phyloP scores from a whole-genome alignment of 2,113 vertebrate genomes.

The Megaceryle torquata region DNA sequence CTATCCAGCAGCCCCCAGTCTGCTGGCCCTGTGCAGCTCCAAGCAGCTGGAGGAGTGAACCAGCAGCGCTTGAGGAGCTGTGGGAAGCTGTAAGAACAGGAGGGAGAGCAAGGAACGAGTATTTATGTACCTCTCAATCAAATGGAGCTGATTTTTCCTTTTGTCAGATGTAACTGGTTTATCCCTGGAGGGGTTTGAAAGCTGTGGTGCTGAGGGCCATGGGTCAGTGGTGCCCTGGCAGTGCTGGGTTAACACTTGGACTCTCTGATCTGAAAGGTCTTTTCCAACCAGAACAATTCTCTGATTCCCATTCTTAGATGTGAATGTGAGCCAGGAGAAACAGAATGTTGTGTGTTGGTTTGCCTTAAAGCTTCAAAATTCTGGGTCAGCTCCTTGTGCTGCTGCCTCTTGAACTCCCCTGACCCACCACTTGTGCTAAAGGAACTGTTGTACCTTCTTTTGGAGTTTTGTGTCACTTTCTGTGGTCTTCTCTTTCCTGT shows the following conservation, averaged over 20 bases:
- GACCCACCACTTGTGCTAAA: not conserved
- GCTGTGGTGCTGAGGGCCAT: not conserved
- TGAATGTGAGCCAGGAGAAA: not conserved
- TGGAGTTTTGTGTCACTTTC: not conserved
- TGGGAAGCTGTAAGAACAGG: not conserved
- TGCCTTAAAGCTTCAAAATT: not conserved
- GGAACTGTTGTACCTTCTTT: not conserved
- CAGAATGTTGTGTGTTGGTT: not conserved
- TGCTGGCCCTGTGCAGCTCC: fast-evolving
- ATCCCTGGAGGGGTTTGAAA: not conserved
- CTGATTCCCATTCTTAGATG: not conserved
- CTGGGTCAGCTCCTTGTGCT: not conserved
- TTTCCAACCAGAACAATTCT: not conserved
- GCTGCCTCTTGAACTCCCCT: not conserved
- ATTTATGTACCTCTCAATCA: not conserved
- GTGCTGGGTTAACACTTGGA: not conserved
- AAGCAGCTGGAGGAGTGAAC: not conserved
- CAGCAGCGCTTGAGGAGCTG: not conserved
- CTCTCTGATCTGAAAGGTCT: not conserved
- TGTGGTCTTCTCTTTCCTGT: fast-evolving
- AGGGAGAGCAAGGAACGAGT: not conserved
- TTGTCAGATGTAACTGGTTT: fast-evolving
- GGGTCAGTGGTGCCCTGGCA: not conserved
- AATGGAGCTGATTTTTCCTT: not conserved
- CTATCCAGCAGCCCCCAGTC: not conserved